phyloP scores from a whole-genome alignment of 2,113 vertebrate species.

The Oncorhynchus nerka region DNA sequence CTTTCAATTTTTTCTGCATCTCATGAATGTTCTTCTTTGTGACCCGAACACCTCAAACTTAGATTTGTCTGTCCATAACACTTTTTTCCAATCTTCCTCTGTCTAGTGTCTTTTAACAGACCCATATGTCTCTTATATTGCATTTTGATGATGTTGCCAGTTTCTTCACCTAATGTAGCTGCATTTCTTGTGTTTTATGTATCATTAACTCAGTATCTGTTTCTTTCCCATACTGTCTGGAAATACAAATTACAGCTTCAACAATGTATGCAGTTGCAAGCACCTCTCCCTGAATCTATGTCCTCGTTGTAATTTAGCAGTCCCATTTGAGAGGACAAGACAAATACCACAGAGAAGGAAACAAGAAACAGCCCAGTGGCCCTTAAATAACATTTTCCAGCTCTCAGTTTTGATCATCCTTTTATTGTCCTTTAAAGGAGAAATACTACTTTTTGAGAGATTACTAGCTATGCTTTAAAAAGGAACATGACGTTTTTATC shows the following conservation, averaged over 20 bases:
- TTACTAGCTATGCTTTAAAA: not conserved
- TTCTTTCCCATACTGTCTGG: not conserved
- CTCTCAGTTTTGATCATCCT: not conserved
- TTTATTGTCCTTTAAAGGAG: not conserved
- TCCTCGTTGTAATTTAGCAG: not conserved
- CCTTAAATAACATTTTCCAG: not conserved
- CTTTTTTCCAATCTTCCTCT: too few species aligned
- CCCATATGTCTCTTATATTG: not conserved
- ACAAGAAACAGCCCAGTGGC: conserved; percentile 1
- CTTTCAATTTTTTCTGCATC: too few species aligned
- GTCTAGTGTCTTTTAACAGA: not conserved
- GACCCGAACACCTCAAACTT: too few species aligned
- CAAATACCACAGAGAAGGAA: not conserved
- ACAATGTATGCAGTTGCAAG: not conserved
- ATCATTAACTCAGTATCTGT: not conserved
- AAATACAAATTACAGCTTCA: not conserved
- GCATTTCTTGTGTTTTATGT: not conserved
- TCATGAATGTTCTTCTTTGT: too few species aligned
- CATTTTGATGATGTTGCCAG: not conserved
- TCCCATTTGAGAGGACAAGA: not conserved
- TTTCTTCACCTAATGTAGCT: not conserved
- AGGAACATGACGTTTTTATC: not conserved
- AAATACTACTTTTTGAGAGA: not conserved
- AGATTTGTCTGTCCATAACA: too few species aligned
- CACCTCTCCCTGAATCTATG: not conserved